Evolutionary conservation across 2,113 vertebrate species (phyloP), one percentile per base, ranked within the genome.

Genomic region (Leptobrachium leishanense): DNA sequence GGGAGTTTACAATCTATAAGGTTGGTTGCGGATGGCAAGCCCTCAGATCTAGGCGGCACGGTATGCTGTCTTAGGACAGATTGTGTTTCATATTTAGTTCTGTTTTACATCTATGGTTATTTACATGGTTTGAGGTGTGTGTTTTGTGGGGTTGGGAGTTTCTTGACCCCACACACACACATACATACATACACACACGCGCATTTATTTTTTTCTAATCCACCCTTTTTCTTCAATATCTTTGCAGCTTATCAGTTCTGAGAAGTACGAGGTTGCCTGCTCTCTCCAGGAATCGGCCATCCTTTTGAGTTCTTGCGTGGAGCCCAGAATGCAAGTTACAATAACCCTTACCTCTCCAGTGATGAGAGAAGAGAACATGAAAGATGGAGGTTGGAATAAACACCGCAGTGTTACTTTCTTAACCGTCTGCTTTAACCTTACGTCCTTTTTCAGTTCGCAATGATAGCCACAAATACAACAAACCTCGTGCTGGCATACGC

Each of bases 281-380:
- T 97, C 93, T n/a, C 42, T 94, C 20, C 87, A 95, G 85, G 97
- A 99, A 88, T 94, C 96, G 2, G 93, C 96, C 76, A 97, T 99
- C 87, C 90, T 99, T 88, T 91, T 99, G 88, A 96, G 92, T 67
- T 98, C 98, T 0, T 88, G 91, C 77, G 88, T 93, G 76, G 98
- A 99, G 83, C 95, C 97, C 77, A 98, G 97, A 95, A 99, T 99
- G 97, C 95, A 96, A 94, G 98, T 99, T 86, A 98, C 95, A 43
- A 96, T 99, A 90, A 98, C 97, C 1, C 85, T 99, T 89, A 99
- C 98, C 31, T 99, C 98, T 72, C 98, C 98, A 39, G 85, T 97
- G 88, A 97, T 99, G 92, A 90, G 98, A 82, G 98, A 99, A 82
- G 97, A 98, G 80, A 94, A 89, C 88, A 87, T 93, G 86, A 94